Evolutionary conservation across 2,113 vertebrate genomes (phyloP).

Genomic region (Channa maculata): DNA sequence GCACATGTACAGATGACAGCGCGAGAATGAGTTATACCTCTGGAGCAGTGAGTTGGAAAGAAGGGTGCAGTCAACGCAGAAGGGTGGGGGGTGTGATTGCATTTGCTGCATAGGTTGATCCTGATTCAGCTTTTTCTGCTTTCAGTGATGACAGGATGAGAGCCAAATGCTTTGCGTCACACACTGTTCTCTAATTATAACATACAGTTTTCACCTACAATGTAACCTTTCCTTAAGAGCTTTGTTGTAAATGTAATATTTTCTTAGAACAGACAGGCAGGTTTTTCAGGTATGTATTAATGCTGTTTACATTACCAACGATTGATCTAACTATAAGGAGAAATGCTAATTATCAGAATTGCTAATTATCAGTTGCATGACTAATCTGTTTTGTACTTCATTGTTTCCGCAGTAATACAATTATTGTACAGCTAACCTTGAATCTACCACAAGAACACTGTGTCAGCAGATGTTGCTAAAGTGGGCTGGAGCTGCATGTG

Average conservation of each 20-base stretch:
- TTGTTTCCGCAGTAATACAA: background rate
- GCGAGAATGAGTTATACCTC: conserved; percentile 60
- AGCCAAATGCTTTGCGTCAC: conserved; percentile 27
- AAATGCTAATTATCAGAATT: too few relatives aligned
- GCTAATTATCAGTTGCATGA: too few relatives aligned
- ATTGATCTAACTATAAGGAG: too few relatives aligned
- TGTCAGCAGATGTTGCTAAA: background rate
- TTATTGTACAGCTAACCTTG: background rate
- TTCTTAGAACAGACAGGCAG: background rate
- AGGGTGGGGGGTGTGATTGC: conserved; percentile 45
- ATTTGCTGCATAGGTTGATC: conserved; percentile 56
- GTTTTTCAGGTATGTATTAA: background rate
- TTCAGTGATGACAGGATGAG: conserved; percentile 4
- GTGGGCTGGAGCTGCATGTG: conserved; percentile 12
- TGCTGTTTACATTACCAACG: too few relatives aligned
- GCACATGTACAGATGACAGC: conserved; percentile 32
- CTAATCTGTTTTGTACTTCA: too few relatives aligned
- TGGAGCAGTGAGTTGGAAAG: conserved; percentile 34
- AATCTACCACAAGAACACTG: background rate
- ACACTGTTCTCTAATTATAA: conserved; percentile 8
- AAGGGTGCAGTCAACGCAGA: conserved; percentile 8
- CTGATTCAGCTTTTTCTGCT: conserved; percentile 68
- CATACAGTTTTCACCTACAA: conserved; percentile 3
- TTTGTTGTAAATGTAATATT: background rate
- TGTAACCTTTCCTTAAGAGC: conserved; percentile 13